Evolutionary conservation across 2,797 vertebrate species (phyloP).

Genomic region (Peromyscus eremicus): DNA sequence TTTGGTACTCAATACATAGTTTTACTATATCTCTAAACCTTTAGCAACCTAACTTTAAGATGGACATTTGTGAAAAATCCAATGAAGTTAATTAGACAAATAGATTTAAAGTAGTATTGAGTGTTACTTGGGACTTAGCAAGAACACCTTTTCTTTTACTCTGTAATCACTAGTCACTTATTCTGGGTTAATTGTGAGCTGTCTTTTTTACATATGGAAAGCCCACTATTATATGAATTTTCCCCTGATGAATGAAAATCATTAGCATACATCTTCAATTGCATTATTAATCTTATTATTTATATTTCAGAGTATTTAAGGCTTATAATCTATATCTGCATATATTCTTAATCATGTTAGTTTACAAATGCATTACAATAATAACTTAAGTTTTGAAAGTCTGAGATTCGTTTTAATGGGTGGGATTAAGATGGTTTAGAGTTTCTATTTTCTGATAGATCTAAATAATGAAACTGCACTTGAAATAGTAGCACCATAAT

Average conservation of each 20-base stretch:
- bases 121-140: neutral
- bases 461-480: neutral
- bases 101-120: constrained; percentile 7
- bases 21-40: neutral
- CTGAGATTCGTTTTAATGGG: neutral
- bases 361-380: neutral
- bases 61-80: neutral
- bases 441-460: neutral
- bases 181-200: neutral
- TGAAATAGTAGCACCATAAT: neutral
- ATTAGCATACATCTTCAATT: neutral
- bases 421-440: neutral
- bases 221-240: neutral
- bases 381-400: neutral
- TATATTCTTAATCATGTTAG: neutral
- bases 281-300: neutral
- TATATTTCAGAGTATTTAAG: neutral
- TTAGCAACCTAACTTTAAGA: neutral
- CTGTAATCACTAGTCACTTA: constrained; percentile 15
- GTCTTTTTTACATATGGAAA: neutral
- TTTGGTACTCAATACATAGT: neutral
- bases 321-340: neutral
- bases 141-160: neutral
- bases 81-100: constrained; percentile 1
- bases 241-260: neutral